Evolutionary conservation across 2,113 vertebrate genomes (phyloP).

Genomic region (Kryptolebias marmoratus): DNA sequence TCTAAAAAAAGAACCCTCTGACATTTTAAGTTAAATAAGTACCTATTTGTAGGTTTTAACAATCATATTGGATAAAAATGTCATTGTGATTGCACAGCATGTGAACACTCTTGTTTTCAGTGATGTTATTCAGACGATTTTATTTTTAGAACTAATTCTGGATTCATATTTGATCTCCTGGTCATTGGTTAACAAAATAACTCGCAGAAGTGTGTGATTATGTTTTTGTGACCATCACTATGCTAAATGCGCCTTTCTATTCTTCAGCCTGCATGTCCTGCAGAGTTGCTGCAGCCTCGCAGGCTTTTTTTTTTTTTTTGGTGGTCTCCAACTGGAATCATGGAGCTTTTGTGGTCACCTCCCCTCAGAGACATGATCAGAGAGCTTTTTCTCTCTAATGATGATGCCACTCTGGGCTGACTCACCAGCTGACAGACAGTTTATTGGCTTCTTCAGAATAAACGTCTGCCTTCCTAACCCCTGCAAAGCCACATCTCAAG

Average conservation of each 20-base stretch:
- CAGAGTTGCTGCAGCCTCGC: conserved; percentile 16
- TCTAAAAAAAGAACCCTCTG: too few species aligned
- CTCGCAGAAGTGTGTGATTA: too few species aligned
- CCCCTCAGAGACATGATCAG: conserved; percentile 71
- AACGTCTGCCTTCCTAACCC: conserved; percentile 75
- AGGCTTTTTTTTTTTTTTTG: conserved; percentile 27
- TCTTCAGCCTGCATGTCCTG: not conserved
- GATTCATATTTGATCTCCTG: too few species aligned
- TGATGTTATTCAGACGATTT: too few species aligned
- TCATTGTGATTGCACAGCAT: too few species aligned
- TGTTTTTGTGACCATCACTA: not conserved
- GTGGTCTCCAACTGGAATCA: conserved; percentile 49
- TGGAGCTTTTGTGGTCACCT: conserved; percentile 55
- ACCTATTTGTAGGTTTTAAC: too few species aligned
- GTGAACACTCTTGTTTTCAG: too few species aligned
- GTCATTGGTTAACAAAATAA: not conserved
- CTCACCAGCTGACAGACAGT: conserved; percentile 78
- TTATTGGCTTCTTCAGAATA: conserved; percentile 81
- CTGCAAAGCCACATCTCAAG: conserved; percentile 75
- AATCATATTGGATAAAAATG: too few species aligned
- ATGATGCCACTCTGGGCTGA: conserved; percentile 75
- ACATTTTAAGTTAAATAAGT: too few species aligned
- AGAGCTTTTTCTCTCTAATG: conserved; percentile 73
- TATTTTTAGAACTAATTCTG: too few species aligned
- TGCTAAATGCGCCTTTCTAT: conserved; percentile 4